These are phyloP conservation scores for Ectemnius cavifrons DNA, from an alignment of 2,888 invertebrate species.

Conservation along the genomic window DNA sequence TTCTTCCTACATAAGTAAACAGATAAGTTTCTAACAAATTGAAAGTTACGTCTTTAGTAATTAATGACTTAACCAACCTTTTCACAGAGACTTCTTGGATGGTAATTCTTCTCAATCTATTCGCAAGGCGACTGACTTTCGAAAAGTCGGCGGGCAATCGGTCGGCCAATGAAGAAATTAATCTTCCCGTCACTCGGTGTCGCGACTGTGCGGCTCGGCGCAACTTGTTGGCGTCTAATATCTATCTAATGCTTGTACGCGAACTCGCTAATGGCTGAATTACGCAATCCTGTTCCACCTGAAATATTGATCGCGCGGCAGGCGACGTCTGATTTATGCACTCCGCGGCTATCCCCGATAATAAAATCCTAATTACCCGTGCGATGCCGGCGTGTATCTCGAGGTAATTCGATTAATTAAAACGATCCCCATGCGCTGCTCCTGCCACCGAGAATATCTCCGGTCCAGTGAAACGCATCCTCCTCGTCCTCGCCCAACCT, in stretches of 20 bases:
- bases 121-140: neutral
- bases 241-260: constrained; percentile 9
- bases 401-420: constrained; percentile 31
- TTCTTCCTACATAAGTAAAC: too few species aligned
- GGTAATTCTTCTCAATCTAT: too few species aligned
- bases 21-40: too few species aligned
- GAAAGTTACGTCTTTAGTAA: too few species aligned
- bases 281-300: constrained; percentile 23
- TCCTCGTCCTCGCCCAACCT: too few species aligned
- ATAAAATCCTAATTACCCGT: constrained; percentile 35
- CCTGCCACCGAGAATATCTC: neutral
- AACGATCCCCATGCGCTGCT: constrained; percentile 10
- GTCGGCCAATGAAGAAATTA: constrained; percentile 34
- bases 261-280: constrained; percentile 28
- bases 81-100: too few species aligned
- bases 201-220: constrained; percentile 12
- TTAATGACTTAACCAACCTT: too few species aligned
- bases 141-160: neutral
- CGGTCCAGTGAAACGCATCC: too few species aligned
- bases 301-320: constrained; percentile 28
- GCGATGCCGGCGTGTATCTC: neutral
- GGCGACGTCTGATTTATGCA: constrained; percentile 30
- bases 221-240: constrained; percentile 9
- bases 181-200: constrained; percentile 18
- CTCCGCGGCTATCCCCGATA: constrained; percentile 15